Base-by-base conservation (phyloP, 1,140 invertebrate genomes). In the Potamilus streckersoni region DNA sequence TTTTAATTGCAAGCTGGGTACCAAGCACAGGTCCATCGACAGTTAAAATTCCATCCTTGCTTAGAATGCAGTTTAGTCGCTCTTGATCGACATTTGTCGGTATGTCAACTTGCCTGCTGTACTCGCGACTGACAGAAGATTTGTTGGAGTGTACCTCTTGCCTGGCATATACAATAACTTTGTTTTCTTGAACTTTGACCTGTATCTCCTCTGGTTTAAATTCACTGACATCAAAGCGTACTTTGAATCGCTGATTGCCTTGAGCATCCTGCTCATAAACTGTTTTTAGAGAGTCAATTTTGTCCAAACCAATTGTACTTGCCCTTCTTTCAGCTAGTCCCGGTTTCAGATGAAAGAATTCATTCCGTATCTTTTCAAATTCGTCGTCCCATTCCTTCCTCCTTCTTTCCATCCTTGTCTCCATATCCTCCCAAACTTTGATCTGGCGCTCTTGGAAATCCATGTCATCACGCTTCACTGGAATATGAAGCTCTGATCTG, bases 331-430 rank as follows among this genome's bases (percentile, higher is more conserved):
- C 74, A 27, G 76, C 82, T 65, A 86, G 86, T 12, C 81, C 75
- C 4, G 89, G 89, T 79, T 87, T 88, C 38, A 90, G 77, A 17
- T 83, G 84, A 72, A 89, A 88, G 80, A 90, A 90, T 67, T 90
- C 87, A 20, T 84, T 84, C 17, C 86, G 73, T 84, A 90, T 87
- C 59, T 79, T 80, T 27, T 87, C 85, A 71, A 90, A 87, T 73
- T 90, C 88, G n/a, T 86, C 82, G 64, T 87, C 86, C 88, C 88
- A 90, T 78, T 88, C 82, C 64, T 82, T 85, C 57, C 84, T 80
- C 3, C 86, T 76, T 69, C 85, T 79, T 55, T 86, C 83, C 85
- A 89, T 88, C 19, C 84, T 80, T 27, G 76, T 74, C 67, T 89
- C 85, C 82, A 88, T 84, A 67, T 88, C 84, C 62, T 82, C 83